phyloP scores from a whole-genome alignment of 2,888 invertebrate genomes.

The Mycalesis mineus region DNA sequence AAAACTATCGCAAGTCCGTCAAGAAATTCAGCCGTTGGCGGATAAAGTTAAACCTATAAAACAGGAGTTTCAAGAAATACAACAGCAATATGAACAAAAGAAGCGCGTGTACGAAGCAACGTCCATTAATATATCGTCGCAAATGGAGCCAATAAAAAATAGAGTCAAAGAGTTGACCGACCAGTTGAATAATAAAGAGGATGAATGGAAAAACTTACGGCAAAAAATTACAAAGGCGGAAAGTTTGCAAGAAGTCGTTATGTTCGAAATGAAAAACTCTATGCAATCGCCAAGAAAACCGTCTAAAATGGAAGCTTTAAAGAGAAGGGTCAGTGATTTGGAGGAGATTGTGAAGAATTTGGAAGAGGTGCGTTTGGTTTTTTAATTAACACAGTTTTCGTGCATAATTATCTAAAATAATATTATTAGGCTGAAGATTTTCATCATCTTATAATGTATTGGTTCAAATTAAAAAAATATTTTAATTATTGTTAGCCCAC shows the following conservation, averaged over 20 bases:
- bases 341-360: slow-evolving; percentile 74
- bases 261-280: slow-evolving; percentile 71
- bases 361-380: slow-evolving; percentile 40
- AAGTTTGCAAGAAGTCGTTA: slow-evolving; percentile 73
- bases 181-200: slow-evolving; percentile 70
- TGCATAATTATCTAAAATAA: no score
- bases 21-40: slow-evolving; percentile 69
- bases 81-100: slow-evolving; percentile 83
- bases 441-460: no score
- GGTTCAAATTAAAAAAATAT: no score
- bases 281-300: slow-evolving; percentile 72
- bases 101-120: slow-evolving; percentile 83
- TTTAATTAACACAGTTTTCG: neutral
- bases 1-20: slow-evolving; percentile 66
- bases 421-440: no score
- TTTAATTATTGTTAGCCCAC: no score
- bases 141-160: slow-evolving; percentile 77
- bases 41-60: slow-evolving; percentile 81
- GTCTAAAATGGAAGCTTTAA: slow-evolving; percentile 80
- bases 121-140: slow-evolving; percentile 73
- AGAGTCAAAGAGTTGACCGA: slow-evolving; percentile 75
- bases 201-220: slow-evolving; percentile 73
- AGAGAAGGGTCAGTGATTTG: slow-evolving; percentile 79
- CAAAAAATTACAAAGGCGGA: slow-evolving; percentile 77
- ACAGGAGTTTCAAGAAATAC: slow-evolving; percentile 80